Evolutionary conservation across 2,113 vertebrate species (phyloP), one percentile per base, ranked within the genome.

Genomic region (Anseranas semipalmata): DNA sequence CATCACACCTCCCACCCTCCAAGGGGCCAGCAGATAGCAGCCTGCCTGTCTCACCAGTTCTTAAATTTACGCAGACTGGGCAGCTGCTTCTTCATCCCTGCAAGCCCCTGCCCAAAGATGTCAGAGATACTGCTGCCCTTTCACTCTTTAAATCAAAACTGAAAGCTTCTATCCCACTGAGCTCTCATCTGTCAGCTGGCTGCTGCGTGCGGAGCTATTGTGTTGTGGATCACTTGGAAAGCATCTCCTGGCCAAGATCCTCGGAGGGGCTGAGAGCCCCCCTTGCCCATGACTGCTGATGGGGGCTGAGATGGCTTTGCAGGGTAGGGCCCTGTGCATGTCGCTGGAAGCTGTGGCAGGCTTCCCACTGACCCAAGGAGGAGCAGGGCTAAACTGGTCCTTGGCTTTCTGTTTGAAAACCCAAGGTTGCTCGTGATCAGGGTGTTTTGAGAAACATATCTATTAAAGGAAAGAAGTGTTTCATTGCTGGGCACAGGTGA

Each of bases 111-210:
- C 33, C 79, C 82, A 62, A 70, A 91, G 67, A 85, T 95, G 67
- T 85, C 87, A 85, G 76, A 70, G 58, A 94, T 92, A 78, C 85
- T 92, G 63, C 62, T 95, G 30, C 52, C 53, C 81, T 95, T 79
- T 93, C 83, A 84, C 63, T 93, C 76, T 95, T 94, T 94, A 91
- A 88, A 96, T 94, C 94, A 96, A 83, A 76, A 89, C 62, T 62
- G 50, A 93, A 95, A 91, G 55, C 81, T 88, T 32, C 32, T 86
- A 91, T 93, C 87, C 59, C 87, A 65, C 67, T 68, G 73, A 45
- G 86, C 68, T 94, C 63, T 96, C 37, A 50, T 77, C 88, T 82
- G 59, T 93, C 80, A 95, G 66, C 62, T 80, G 87, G 55, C 24
- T 7, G 33, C 78, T 85, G 73, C 50, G 25, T 72, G 63, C 74